Evolutionary conservation across 1,140 invertebrate genomes (phyloP), one percentile per base, ranked within the genome.

Genomic region (Aricia agestis): DNA sequence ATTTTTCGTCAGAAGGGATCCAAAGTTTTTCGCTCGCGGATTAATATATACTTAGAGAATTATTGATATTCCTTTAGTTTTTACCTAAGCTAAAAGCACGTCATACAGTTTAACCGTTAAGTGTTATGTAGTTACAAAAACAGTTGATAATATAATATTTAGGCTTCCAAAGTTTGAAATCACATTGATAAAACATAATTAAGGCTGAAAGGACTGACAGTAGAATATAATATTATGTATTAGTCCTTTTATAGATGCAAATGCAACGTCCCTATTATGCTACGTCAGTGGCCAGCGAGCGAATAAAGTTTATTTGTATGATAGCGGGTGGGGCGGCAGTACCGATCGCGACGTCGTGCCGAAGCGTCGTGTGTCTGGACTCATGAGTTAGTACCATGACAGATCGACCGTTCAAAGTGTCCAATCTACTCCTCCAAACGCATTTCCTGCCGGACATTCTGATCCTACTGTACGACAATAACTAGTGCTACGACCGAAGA

Each of bases 301-400:
- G 86, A 91, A 90, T 89, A 88, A 90, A 87, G 79, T 90, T 91
- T 89, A 91, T 90, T 90, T 89, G 85, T 89, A 81, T 90, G 86
- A 90, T 90, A 87, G 79, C 80, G 82, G 83, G 86, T 82, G 86
- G 87, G 85, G 87, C 77, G 79, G 69, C 81, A 90, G 89, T 90
- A 73, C 74, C 76, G 74, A 74, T 45, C 79, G 82, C 79, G 85
- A 80, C 78, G 76, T 74, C 75, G 79, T 72, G 71, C 81, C 74
- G 77, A 75, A 74, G 67, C 71, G 78, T 87, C 87, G 88, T 82
- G 74, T 69, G 63, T 65, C 3, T 25, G 25, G 31, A 70, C 67
- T 18, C 73, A 76, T 61, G 66, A n/a, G 52, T 52, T 69, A 77
- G 78, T 82, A 91, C 82, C 78, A 91, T 91, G 89, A 80, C 84